Conservation (phyloP, 2,888 invertebrate species). For the Emmelina monodactyla region DNA sequence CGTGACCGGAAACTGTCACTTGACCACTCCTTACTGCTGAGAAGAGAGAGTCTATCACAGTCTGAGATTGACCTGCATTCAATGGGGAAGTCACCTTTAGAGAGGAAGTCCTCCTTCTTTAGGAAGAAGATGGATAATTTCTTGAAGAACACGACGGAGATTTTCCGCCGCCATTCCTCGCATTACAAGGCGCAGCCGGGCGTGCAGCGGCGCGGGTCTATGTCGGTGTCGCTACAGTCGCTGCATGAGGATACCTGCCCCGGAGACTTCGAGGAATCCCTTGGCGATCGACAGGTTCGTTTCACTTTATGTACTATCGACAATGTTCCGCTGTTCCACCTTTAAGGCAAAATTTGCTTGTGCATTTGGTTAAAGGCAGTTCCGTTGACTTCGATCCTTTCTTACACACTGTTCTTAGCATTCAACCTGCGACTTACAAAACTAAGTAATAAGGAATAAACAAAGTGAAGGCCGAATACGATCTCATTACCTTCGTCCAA, state of each 20-base stretch:
- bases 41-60: constrained; percentile 41
- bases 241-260: constrained; percentile 28
- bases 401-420: too few relatives aligned
- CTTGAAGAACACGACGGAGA: constrained; percentile 49
- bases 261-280: not conserved
- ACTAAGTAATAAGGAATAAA: too few relatives aligned
- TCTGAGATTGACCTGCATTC: constrained; percentile 50
- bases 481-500: too few relatives aligned
- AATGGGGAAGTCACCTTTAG: constrained; percentile 47
- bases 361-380: too few relatives aligned
- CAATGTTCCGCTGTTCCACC: too few relatives aligned
- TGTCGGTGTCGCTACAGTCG: constrained; percentile 47
- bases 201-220: constrained; percentile 33
- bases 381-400: too few relatives aligned
- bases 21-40: constrained; percentile 40
- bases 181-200: constrained; percentile 22
- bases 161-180: constrained; percentile 40
- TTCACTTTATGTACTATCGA: too few relatives aligned
- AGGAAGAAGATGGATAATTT: constrained; percentile 55
- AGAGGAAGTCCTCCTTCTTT: constrained; percentile 55
- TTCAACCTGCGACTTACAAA: too few relatives aligned
- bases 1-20: constrained; percentile 45
- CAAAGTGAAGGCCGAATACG: too few relatives aligned
- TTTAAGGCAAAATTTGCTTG: too few relatives aligned
- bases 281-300: too few relatives aligned